A percentile compares a stretch with the other conserved stretches of the same genome.
These are phyloP conservation scores for Callorhinus ursinus DNA, from an alignment of 2,113 vertebrate species.

Conservation along the genomic window DNA sequence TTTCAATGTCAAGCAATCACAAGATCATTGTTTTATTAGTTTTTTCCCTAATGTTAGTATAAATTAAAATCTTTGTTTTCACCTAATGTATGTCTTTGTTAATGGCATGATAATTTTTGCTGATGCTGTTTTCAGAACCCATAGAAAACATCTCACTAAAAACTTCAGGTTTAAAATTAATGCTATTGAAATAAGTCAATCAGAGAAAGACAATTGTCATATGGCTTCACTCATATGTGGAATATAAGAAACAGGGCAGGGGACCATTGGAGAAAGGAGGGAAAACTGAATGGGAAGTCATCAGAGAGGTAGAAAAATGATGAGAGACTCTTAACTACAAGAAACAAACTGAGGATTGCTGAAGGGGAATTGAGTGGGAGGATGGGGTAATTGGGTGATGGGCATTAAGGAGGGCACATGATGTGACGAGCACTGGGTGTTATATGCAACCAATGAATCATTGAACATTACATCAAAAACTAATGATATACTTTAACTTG, in stretches of 20 bases:
- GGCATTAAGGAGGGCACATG: background rate
- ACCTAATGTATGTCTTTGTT: background rate
- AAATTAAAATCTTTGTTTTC: background rate
- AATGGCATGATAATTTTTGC: background rate
- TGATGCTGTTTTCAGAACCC: background rate
- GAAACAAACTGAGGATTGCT: background rate
- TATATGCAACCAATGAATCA: background rate
- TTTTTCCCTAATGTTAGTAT: background rate
- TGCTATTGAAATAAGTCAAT: background rate
- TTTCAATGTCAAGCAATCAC: background rate
- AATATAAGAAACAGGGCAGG: background rate
- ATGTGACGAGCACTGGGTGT: background rate
- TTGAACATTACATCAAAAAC: background rate
- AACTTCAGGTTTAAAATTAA: constrained; percentile 1
- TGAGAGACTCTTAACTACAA: background rate
- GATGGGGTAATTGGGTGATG: background rate
- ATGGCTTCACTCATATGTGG: background rate
- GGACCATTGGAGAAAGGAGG: background rate
- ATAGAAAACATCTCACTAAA: background rate
- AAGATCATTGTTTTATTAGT: background rate
- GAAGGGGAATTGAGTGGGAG: background rate
- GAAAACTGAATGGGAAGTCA: background rate
- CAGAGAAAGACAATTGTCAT: background rate
- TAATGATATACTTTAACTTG: background rate
- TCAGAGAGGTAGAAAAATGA: background rate